Base-by-base conservation (phyloP, 1,140 invertebrate species). In the Zaprionus africanus region DNA sequence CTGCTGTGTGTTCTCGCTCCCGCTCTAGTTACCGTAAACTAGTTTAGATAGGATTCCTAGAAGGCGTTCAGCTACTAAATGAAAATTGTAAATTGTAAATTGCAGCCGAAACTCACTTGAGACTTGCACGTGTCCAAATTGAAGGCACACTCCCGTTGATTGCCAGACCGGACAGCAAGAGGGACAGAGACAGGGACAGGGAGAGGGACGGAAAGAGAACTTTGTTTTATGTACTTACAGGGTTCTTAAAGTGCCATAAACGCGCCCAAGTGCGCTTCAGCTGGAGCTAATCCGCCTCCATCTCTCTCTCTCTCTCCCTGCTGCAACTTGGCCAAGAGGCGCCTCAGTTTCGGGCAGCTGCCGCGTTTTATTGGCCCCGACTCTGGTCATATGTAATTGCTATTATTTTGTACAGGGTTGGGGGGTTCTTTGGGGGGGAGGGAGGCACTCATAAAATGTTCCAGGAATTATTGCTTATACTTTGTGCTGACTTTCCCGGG, bases 211-310 rank as follows among this genome's bases (percentile, higher is more conserved):
- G 49, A 4, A 5, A 38, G 36, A 62, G 46, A 75, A 75, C 61
- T 78, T 72, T 66, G 67, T 70, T 66, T 76, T 70, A 71, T 76
- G 67, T 62, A 62, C 59, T 66, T 61, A 60, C 46, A 67, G 81
- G 54, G 63, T 57, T 75, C 84, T 83, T 88, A 88, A 87, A 86
- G 83, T 83, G 81, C 81, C 70, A 83, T 86, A 86, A 86, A 83
- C 70, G 68, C 82, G 64, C 46, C 70, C 70, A 68, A 81, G 64
- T 81, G 82, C 76, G 53, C 54, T 51, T 36, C 51, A 31, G 56
- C 59, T 63, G n/a, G 12, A 7, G 24, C 53, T 53, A 11, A 26
- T 31, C 19, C 12, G 31, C 24, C 19, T n/a, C 41, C 24, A 15
- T 1, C 5, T 19, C 12, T 2, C 24, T 36, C 41, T n/a, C n/a